Conservation (phyloP, 2,113 vertebrate species). For the Neogale vison region DNA sequence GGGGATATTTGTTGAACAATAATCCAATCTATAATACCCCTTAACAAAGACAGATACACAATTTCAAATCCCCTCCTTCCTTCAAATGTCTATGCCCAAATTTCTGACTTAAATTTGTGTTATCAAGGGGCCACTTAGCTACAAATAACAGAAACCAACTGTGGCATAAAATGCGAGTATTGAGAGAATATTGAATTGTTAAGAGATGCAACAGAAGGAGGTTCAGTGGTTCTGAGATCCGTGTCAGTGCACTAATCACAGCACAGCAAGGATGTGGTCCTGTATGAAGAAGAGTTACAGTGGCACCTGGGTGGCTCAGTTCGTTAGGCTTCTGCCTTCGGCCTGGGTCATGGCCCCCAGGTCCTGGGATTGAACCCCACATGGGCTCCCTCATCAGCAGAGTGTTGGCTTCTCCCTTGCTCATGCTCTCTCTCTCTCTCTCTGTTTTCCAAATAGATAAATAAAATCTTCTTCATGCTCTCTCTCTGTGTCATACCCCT, state of each 20-base stretch:
- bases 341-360: too few relatives aligned
- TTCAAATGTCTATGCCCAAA: background rate
- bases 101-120: background rate
- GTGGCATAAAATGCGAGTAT: background rate
- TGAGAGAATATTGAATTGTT: background rate
- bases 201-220: background rate
- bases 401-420: too few relatives aligned
- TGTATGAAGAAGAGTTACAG: background rate
- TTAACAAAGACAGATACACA: background rate
- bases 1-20: background rate
- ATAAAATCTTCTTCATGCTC: too few relatives aligned
- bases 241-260: background rate
- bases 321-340: too few relatives aligned
- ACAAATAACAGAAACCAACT: background rate
- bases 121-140: background rate
- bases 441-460: too few relatives aligned
- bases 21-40: background rate
- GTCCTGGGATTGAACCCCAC: too few relatives aligned
- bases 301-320: too few relatives aligned
- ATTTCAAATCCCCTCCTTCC: background rate
- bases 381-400: too few relatives aligned
- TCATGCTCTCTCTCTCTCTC: too few relatives aligned
- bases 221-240: background rate
- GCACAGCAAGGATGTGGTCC: background rate
- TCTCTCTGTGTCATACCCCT: too few relatives aligned